Evolutionary conservation across 37 sponge, comb jelly and placozoan species (phyloP), one percentile per base, ranked within the genome.

Genomic region (Theonella swinhoei): DNA sequence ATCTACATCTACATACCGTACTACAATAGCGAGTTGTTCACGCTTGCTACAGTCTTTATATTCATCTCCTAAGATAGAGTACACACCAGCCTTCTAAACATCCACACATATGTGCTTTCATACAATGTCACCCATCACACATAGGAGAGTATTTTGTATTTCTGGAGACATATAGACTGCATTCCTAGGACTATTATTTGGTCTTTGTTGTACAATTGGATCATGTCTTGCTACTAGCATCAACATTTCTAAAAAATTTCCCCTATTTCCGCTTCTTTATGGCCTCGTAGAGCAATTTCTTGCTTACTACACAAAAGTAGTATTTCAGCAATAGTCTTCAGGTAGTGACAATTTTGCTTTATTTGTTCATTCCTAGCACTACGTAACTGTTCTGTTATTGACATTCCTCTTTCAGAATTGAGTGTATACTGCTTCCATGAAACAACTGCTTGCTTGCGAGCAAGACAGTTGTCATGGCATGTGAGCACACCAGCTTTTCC

Each of bases 261-360:
- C 91, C 68, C 64, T 84, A 42, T 90, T 85, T 74, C 36, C 2
- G 76, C 33, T 67, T 90, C 85, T 67, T 65, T 28, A 79, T 90
- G 91, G 42, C 91, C 86, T 67, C 91, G 38, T 3, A 89, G 74
- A 43, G 85, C 84, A 72, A 84, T 61, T 38, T 89, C 91, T 40
- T 79, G 86, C 14, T 41, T 19, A 43, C 39, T 40, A 65, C 86
- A 90, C 4, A 76, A 68, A 28, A 83, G 43, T 20, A 90, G 30
- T 4, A 83, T 42, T 40, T 84, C 77, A 11, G 80, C 54, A 9
- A 90, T 24, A 9, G 76, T 73, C 11, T 78, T 68, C 47, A 89
- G 32, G 77, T 77, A 77, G 38, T 77, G 77, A 5, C 20, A 31
- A 31, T 77, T 77, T 30, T 42, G 24, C 31, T 74, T 5, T 37